These are phyloP conservation scores for Carterocephalus palaemon DNA, from an alignment of 2,888 invertebrate species.

Conservation along the genomic window DNA sequence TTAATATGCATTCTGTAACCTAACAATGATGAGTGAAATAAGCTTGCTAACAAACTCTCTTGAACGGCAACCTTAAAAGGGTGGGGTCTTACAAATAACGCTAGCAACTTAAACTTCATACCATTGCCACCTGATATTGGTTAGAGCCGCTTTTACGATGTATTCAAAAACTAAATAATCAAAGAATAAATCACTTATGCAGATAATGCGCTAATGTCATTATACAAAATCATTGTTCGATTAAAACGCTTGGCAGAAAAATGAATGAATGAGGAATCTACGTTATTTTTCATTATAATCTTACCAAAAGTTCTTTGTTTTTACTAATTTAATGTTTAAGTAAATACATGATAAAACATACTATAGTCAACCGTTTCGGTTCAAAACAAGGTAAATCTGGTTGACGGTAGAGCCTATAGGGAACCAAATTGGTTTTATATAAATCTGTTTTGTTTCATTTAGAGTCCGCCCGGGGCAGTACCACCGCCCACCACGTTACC, in stretches of 20 bases:
- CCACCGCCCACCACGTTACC: no score
- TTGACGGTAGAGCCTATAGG: no score
- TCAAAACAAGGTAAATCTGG: no score
- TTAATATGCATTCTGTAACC: slow-evolving; percentile 26
- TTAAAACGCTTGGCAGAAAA: not conserved
- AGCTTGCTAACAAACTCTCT: slow-evolving; percentile 33
- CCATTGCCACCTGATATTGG: slow-evolving; percentile 47
- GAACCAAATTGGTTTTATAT: no score
- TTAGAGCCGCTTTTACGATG: no score
- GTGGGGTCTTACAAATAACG: slow-evolving; percentile 46
- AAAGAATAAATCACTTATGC: slow-evolving; percentile 45
- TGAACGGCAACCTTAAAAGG: slow-evolving; percentile 42
- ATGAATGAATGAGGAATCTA: no score
- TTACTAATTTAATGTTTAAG: no score
- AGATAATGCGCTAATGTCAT: slow-evolving; percentile 10
- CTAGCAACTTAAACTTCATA: slow-evolving; percentile 47
- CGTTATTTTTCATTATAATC: no score
- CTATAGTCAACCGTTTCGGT: not conserved
- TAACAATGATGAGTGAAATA: slow-evolving; percentile 8
- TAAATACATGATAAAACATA: not conserved
- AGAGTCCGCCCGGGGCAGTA: no score
- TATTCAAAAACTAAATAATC: no score
- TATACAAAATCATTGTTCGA: not conserved
- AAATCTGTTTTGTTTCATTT: no score
- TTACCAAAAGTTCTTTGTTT: no score